These are phyloP conservation scores for Euzetes globulus DNA, from an alignment of 2,888 invertebrate species.

Conservation along the genomic window DNA sequence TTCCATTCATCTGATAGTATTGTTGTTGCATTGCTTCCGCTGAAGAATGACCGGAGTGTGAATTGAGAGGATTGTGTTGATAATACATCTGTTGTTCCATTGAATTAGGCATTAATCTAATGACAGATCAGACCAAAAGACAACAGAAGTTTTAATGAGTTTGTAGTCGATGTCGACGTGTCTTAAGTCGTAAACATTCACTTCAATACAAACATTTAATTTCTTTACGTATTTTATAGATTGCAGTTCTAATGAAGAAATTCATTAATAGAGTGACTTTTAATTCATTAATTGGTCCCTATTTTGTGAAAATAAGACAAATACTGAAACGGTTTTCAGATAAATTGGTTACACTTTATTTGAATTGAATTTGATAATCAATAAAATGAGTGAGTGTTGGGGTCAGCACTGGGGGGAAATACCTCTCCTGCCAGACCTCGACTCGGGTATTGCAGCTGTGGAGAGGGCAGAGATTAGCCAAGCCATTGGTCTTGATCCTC, in stretches of 20 bases:
- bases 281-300: no score
- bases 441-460: neutral
- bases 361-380: neutral
- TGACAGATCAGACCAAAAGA: neutral
- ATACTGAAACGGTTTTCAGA: no score
- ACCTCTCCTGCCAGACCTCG: neutral
- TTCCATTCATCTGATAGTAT: slow-evolving; percentile 23
- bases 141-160: neutral
- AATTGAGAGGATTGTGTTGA: neutral
- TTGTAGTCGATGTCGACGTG: slow-evolving; percentile 22
- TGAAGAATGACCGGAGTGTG: neutral
- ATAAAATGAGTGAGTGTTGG: slow-evolving; percentile 6
- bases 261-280: no score
- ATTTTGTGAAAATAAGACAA: no score
- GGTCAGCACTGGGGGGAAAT: slow-evolving; percentile 9
- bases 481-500: no score
- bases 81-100: slow-evolving; percentile 24
- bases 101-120: neutral
- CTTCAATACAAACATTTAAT: neutral
- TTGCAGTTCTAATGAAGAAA: no score
- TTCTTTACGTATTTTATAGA: no score
- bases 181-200: slow-evolving; percentile 3
- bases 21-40: neutral
- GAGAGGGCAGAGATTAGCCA: neutral
- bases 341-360: no score